Percentiles rank a stretch among this genome's conserved stretches.
These are phyloP conservation scores for Synergus umbraculus DNA, from an alignment of 2,888 invertebrate species.

Conservation along the genomic window DNA sequence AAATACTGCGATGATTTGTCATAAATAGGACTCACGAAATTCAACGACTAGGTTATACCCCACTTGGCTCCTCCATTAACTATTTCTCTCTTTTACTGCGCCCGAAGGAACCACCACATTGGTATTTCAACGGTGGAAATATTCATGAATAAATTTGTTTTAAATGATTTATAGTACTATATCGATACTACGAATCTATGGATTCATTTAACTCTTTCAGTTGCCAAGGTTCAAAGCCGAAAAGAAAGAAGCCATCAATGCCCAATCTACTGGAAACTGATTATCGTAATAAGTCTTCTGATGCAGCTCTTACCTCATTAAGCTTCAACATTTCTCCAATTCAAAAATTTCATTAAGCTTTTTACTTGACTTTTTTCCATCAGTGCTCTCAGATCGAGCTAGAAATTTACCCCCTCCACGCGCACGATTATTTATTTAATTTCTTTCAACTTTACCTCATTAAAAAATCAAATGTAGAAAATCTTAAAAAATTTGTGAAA, in stretches of 20 bases:
- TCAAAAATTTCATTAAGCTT: no score
- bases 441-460: no score
- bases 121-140: slow-evolving; percentile 42
- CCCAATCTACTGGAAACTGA: slow-evolving; percentile 1
- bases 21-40: slow-evolving; percentile 61
- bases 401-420: no score
- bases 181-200: slow-evolving; percentile 39
- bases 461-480: no score
- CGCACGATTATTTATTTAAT: no score
- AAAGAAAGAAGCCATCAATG: slow-evolving; percentile 26
- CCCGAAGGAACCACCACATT: slow-evolving; percentile 46
- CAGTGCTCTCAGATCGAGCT: no score
- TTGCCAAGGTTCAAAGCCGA: neutral
- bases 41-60: slow-evolving; percentile 47
- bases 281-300: neutral
- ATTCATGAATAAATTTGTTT: slow-evolving; percentile 55
- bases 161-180: slow-evolving; percentile 35
- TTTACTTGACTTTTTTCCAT: no score
- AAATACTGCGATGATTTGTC: slow-evolving; percentile 63
- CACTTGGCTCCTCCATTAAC: slow-evolving; percentile 54
- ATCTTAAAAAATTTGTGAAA: no score
- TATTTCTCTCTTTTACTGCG: slow-evolving; percentile 53
- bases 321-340: neutral
- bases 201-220: slow-evolving; percentile 35
- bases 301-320: neutral